Evolutionary conservation across 2,797 vertebrate species (phyloP).

Genomic region (Tenualosa thibaudeaui): DNA sequence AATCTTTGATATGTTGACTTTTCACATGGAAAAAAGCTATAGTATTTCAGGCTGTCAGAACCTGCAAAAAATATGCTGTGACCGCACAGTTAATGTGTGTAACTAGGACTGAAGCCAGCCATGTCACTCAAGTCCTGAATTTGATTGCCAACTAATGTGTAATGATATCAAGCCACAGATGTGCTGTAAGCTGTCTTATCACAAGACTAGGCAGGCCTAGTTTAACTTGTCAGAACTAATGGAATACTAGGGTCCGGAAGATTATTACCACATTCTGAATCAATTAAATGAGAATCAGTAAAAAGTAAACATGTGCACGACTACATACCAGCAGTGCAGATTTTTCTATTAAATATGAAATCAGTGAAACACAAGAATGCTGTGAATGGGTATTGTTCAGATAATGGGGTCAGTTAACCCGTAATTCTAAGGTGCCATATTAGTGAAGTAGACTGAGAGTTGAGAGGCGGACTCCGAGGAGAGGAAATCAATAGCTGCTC

Average conservation of each 20-base stretch:
- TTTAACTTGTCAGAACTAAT: neutral
- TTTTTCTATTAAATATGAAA: no score
- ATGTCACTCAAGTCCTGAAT: neutral
- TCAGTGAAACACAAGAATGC: no score
- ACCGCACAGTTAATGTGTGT: neutral
- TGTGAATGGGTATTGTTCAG: neutral
- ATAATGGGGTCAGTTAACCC: neutral
- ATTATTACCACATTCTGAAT: neutral
- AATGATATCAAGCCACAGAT: neutral
- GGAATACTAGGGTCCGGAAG: neutral
- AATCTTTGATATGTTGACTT: neutral
- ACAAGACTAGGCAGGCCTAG: neutral
- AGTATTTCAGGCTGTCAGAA: neutral
- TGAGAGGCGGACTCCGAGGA: neutral
- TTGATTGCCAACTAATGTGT: neutral
- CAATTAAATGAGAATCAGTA: neutral
- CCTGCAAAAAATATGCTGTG: neutral
- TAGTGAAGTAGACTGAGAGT: neutral
- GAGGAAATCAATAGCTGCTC: neutral
- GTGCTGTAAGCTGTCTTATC: neutral
- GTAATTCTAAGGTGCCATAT: neutral
- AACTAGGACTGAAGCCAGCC: neutral
- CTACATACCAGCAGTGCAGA: neutral
- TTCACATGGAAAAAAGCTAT: neutral
- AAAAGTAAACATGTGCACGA: neutral